These are phyloP conservation scores for Cremastobaeus sp. DNA, from an alignment of 2,888 invertebrate genomes.

Conservation along the genomic window DNA sequence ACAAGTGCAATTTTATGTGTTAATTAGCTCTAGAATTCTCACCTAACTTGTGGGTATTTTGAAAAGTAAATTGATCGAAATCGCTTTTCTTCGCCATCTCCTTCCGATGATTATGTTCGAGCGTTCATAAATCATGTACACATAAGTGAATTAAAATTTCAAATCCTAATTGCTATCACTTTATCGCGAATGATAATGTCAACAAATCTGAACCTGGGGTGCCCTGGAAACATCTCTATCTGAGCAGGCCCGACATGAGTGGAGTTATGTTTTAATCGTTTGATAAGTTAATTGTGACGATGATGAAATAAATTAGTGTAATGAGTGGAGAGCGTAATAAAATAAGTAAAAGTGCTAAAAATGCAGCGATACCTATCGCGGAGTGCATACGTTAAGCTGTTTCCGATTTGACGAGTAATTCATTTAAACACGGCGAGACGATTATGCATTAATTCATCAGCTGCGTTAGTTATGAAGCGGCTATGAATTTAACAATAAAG, in stretches of 20 bases:
- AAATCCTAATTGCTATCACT: conserved; percentile 35
- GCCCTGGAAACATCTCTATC: conserved; percentile 34
- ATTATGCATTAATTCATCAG: conserved; percentile 59
- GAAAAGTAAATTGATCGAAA: conserved; percentile 6
- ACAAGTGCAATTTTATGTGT: too few species aligned
- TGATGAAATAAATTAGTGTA: conserved; percentile 33
- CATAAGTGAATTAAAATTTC: conserved; percentile 39
- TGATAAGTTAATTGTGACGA: conserved; percentile 47
- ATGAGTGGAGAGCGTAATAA: conserved; percentile 31
- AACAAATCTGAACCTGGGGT: conserved; percentile 32
- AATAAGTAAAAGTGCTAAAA: conserved; percentile 56
- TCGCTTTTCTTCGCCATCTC: neutral
- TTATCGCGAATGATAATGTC: conserved; percentile 47
- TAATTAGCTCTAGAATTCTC: too few species aligned
- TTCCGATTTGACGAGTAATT: conserved; percentile 52
- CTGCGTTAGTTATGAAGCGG: conserved; percentile 48
- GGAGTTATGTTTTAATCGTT: conserved; percentile 40
- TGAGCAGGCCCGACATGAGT: neutral
- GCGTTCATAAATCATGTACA: conserved; percentile 23
- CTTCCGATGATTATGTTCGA: neutral
- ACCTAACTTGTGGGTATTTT: too few species aligned
- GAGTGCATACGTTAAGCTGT: conserved; percentile 22
- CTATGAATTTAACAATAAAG: conserved; percentile 58
- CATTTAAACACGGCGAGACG: conserved; percentile 50
- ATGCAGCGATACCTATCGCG: conserved; percentile 48